These are phyloP conservation scores for Diplodus puntazzo DNA, from an alignment of 2,797 vertebrate species.

Conservation along the genomic window DNA sequence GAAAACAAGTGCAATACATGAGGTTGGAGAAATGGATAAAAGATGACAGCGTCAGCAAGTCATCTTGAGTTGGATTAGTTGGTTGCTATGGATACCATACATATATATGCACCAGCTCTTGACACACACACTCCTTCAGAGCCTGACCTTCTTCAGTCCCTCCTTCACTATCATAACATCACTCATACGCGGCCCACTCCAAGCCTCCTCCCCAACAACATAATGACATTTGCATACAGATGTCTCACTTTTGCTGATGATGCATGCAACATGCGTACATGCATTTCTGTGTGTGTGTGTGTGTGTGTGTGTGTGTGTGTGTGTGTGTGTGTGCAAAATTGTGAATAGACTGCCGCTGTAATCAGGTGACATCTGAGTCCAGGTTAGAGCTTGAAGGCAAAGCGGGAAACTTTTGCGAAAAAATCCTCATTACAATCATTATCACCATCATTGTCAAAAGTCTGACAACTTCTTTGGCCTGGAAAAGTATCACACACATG, in stretches of 20 bases:
- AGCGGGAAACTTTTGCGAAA: slow-evolving; percentile 43
- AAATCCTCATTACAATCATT: slow-evolving; percentile 59
- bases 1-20: slow-evolving; percentile 5
- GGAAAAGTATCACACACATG: slow-evolving; percentile 2
- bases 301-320: slow-evolving; percentile 6
- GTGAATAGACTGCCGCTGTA: slow-evolving; percentile 38
- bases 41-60: slow-evolving; percentile 56
- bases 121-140: slow-evolving; percentile 66
- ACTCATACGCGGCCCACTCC: slow-evolving; percentile 57
- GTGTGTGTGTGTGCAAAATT: slow-evolving; percentile 6
- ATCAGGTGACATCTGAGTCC: slow-evolving; percentile 72
- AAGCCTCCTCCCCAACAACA: slow-evolving; percentile 63
- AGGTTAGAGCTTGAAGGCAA: slow-evolving; percentile 54
- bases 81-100: slow-evolving; percentile 72
- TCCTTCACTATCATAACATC: slow-evolving; percentile 78
- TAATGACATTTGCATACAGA: slow-evolving; percentile 94
- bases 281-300: slow-evolving; percentile 16
- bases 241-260: slow-evolving; percentile 82
- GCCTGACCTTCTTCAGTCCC: slow-evolving; percentile 71
- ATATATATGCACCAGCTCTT: slow-evolving; percentile 66
- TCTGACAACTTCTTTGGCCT: slow-evolving; percentile 38
- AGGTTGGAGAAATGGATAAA: slow-evolving; percentile 37
- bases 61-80: slow-evolving; percentile 63
- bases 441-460: slow-evolving; percentile 50
- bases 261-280: slow-evolving; percentile 32